Base-by-base conservation (phyloP, 1,140 invertebrate species). In the Ridgeia piscesae region DNA sequence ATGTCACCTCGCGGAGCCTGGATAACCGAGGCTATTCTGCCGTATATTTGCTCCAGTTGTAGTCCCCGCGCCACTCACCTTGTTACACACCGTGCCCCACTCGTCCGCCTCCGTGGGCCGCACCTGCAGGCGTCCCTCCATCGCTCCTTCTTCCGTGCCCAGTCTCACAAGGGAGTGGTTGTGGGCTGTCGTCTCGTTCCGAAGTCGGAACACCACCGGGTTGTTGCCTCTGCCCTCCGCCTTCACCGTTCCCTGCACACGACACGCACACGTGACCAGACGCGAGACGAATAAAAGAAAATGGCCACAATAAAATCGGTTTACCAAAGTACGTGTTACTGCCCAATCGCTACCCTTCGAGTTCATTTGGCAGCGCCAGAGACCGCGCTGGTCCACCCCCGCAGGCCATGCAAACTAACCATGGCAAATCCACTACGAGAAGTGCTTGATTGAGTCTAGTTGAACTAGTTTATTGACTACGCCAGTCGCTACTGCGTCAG, bases 21-120 rank as follows among this genome's bases (percentile, higher is more conserved):
- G n/a, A n/a, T n/a, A n/a, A n/a, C n/a, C n/a, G n/a, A n/a, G n/a
- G n/a, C n/a, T n/a, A n/a, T n/a, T n/a, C n/a, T n/a, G n/a, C n/a
- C 33, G 42, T 42, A 42, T 11, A 42, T 11, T 42, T 11, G 11
- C 4, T 11, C 11, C 42, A 42, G 42, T 42, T 42, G 42, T 4
- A 6, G 4, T 42, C 11, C 42, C 4, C 11, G 42, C 42, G 42
- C 11, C 42, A 35, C 89, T 94, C 93, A 96, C 95, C 93, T 95
- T 92, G 96, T 98, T 98, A 95, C 99, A 99, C 6, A 99, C 98
- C 0, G 98, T 99, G 91, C 99, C 99, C 99, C 99, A 99, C 95
- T 95, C 94, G 21, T 97, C 97, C 93, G 97, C 97, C 11, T 99
- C 96, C 94, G 31, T 91, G 8, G 90, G 89, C 17, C 97, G 97